Conservation (phyloP, 2,797 vertebrate genomes). For the Betta splendens region DNA sequence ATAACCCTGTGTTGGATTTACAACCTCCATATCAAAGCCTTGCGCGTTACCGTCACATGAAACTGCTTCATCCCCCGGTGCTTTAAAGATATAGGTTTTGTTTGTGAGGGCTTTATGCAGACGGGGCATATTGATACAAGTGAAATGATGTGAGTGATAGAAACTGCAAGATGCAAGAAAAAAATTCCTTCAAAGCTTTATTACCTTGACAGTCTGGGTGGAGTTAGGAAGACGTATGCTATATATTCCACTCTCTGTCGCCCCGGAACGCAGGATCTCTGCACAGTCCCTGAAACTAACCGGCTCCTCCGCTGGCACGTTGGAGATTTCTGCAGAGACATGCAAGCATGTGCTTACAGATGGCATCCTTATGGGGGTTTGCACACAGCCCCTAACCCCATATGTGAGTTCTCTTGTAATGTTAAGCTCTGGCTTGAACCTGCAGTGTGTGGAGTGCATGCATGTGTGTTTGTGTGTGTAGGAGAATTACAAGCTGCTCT, state of each 20-base stretch:
- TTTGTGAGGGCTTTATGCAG: slow-evolving; percentile 9
- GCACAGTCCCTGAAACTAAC: slow-evolving; percentile 82
- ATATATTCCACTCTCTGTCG: slow-evolving; percentile 81
- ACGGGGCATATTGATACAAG: slow-evolving; percentile 11
- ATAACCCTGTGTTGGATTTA: slow-evolving; percentile 61
- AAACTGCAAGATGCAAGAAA: slow-evolving; percentile 11
- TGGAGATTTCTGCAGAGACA: slow-evolving; percentile 75
- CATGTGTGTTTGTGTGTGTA: slow-evolving; percentile 1
- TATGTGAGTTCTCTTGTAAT: slow-evolving; percentile 36
- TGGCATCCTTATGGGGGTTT: slow-evolving; percentile 34
- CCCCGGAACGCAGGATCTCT: slow-evolving; percentile 80
- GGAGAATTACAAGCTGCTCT: slow-evolving; percentile 33
- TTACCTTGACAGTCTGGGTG: slow-evolving; percentile 81
- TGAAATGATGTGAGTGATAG: slow-evolving; percentile 15
- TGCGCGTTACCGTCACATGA: too few relatives aligned
- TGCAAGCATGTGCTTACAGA: slow-evolving; percentile 48
- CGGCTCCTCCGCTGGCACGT: slow-evolving; percentile 65
- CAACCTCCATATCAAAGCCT: slow-evolving; percentile 27
- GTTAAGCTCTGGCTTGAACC: slow-evolving; percentile 28
- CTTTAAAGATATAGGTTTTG: slow-evolving; percentile 10
- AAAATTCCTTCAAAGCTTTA: slow-evolving; percentile 53
- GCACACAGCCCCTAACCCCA: slow-evolving; percentile 34
- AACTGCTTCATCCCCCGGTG: too few relatives aligned
- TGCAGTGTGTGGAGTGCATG: slow-evolving; percentile 9
- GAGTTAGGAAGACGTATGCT: slow-evolving; percentile 80